Evolutionary conservation across 2,797 vertebrate genomes (phyloP).

Genomic region (Carapus acus): DNA sequence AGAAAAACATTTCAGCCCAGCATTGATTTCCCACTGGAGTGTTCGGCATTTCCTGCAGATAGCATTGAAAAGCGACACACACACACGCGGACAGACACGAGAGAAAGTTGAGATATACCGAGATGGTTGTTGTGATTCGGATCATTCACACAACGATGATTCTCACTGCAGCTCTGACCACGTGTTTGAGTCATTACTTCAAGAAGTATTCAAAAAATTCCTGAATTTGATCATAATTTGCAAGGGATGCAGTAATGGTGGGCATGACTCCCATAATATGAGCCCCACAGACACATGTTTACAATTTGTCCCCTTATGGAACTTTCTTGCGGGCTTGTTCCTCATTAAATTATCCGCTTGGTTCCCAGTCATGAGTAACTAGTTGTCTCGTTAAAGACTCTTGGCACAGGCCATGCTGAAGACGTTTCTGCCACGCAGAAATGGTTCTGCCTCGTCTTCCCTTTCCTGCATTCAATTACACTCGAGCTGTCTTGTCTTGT

Average conservation of each 20-base stretch:
- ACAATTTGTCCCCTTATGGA: slow-evolving; percentile 68
- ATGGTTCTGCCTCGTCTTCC: slow-evolving; percentile 18
- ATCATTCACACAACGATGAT: slow-evolving; percentile 41
- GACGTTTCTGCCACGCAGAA: slow-evolving; percentile 34
- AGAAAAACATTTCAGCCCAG: too few species aligned
- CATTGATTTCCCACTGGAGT: too few species aligned
- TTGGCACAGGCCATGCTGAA: slow-evolving; percentile 53
- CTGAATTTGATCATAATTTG: slow-evolving; percentile 60
- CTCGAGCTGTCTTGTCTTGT: slow-evolving; percentile 17
- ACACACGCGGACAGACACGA: too few species aligned
- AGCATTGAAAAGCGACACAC: too few species aligned
- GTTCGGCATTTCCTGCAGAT: too few species aligned
- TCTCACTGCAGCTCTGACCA: slow-evolving; percentile 43
- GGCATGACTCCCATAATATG: slow-evolving; percentile 51
- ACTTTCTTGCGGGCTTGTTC: slow-evolving; percentile 68
- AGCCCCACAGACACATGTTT: slow-evolving; percentile 70
- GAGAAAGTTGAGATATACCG: slow-evolving; percentile 52
- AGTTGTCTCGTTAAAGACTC: slow-evolving; percentile 60
- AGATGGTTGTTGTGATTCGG: slow-evolving; percentile 22
- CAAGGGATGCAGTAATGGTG: slow-evolving; percentile 48
- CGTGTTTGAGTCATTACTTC: slow-evolving; percentile 49
- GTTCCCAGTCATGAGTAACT: slow-evolving; percentile 67
- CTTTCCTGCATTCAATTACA: slow-evolving; percentile 20
- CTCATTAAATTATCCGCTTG: slow-evolving; percentile 70
- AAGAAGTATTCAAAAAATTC: slow-evolving; percentile 54